Evolutionary conservation across 2,797 vertebrate species (phyloP).

Genomic region (Ceyx erithaca): DNA sequence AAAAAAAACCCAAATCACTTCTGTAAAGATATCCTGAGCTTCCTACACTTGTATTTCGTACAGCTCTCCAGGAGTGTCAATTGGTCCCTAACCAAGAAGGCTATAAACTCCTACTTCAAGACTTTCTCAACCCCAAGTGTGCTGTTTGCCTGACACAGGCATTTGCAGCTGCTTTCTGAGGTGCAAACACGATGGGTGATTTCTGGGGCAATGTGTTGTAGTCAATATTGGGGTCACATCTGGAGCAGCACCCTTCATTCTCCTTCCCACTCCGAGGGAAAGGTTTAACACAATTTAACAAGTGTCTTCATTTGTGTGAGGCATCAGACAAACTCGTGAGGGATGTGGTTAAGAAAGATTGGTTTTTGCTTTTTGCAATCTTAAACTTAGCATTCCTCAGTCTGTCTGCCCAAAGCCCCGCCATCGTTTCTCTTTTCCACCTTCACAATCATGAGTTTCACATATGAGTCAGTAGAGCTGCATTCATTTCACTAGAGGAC

Average conservation of each 20-base stretch:
- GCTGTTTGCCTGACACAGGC: background rate
- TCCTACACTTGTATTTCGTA: background rate
- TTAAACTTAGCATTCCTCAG: background rate
- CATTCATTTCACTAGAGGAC: background rate
- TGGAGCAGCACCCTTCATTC: background rate
- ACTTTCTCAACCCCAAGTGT: background rate
- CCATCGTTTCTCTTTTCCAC: accelerated
- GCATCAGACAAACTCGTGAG: too few species aligned
- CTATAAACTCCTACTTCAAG: background rate
- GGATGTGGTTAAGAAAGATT: background rate
- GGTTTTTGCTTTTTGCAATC: background rate
- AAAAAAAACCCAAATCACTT: background rate
- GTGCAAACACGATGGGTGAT: background rate
- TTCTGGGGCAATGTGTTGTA: background rate
- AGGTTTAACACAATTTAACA: background rate
- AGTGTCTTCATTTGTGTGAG: background rate
- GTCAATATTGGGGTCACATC: background rate
- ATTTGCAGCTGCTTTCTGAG: background rate
- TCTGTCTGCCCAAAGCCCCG: background rate
- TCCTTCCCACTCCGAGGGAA: background rate
- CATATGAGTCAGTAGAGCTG: background rate
- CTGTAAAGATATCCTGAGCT: background rate
- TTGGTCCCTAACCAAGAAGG: background rate
- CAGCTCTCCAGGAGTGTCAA: background rate
- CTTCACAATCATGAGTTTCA: background rate